Evolutionary conservation across 2,888 invertebrate genomes (phyloP), one percentile per base, ranked within the genome.

Genomic region (Aquatica leii): DNA sequence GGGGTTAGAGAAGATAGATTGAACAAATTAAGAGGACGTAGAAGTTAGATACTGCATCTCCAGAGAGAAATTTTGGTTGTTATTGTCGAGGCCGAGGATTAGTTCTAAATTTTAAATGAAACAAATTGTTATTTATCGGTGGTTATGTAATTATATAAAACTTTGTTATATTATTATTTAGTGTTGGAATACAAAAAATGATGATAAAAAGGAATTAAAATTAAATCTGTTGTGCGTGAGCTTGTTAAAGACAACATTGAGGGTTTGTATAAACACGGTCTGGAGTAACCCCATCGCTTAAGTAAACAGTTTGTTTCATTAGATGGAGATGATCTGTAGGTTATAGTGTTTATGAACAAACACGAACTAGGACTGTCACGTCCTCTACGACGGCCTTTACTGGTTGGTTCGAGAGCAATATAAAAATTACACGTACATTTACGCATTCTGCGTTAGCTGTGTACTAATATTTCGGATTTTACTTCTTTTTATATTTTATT

Each of bases 341-440:
- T 81, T 81, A 81, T 80, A 77, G 78, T 81, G 80, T 81, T 81
- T 81, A 81, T 80, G 77, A 78, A 79, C 80, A 81, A 81, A 81
- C 80, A 81, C 69, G 75, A 68, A 66, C 69, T 70, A 71, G 67
- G 73, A 72, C 71, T 74, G 77, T 80, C 80, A 80, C 80, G 80
- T 80, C 71, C 54, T 40, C 49, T 50, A 54, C 12, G 51, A 54
- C 41, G 63, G 46, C 17, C 37, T 53, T 46, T 52, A 48, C 59
- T 63, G 63, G 59, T 63, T 63, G 59, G 59, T 24, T 63, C 37
- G 24, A 20, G 49, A 58, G 48, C 56, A 57, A 46, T 46, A 46
- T 46, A 46, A 46, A 11, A 57, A 31, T 55, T 40, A 34, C 12
- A 35, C 40, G 41, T 31, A 55, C 41, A 43, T 40, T 55, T 55